Evolutionary conservation across 2,797 vertebrate species (phyloP), one percentile per base, ranked within the genome.

Genomic region (Saxicola maurus): DNA sequence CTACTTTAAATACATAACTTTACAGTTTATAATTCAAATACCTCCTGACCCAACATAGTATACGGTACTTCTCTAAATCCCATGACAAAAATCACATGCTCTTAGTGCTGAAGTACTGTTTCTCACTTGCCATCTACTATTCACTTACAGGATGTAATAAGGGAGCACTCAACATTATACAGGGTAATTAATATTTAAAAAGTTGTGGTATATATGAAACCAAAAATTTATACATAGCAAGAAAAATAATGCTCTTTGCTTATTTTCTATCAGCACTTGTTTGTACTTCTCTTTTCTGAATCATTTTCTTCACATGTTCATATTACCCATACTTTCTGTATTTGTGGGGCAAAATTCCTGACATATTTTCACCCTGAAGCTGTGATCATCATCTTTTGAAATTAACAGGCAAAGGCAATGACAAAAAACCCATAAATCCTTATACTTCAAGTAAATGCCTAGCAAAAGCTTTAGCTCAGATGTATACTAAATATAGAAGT

Each of bases 191-290:
- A 51, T 78, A 78, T 68, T 31, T 17, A 61, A 68, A 89, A 49
- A 86, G 16, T 37, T 15, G 62, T 1, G 10, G 18, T 30, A 11
- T 46, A 92, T 56, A n/a, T 79, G 67, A 78, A 93, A 80, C 19
- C 31, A 86, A 84, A 78, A 95, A 59, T 91, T 94, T 89, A 93
- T 90, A 93, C 80, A 64, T 38, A 89, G 92, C 46, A 93, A 92
- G 62, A 42, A 82, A 90, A 91, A 82, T 93, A 94, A 96, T 92
- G 21, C 37, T 90, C 45, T 84, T 86, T 92, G 66, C 61, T 89
- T 93, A 94, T 93, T 94, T 94, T 93, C 56, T 85, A 92, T 82
- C 37, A 76, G 45, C 83, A 89, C 33, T 87, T 93, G 56, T 92
- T 95, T 85, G 49, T 66, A 92, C 51, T 87, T 95, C 78, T 88